Evolutionary conservation across 2,888 invertebrate species (phyloP).

Genomic region (Erannis defoliaria): DNA sequence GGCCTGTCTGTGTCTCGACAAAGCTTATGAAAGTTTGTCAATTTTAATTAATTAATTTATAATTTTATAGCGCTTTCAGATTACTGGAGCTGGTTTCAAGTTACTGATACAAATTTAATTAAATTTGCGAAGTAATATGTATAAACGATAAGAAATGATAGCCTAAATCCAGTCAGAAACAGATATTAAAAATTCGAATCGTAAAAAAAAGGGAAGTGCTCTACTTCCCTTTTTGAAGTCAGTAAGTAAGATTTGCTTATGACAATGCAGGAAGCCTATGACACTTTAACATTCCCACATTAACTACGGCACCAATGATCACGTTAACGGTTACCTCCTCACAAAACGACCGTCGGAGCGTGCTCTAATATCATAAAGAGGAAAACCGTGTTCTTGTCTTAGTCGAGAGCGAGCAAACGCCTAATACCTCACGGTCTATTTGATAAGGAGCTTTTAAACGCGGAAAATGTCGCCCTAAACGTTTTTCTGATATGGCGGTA

Average conservation of each 20-base stretch:
- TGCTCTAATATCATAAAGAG: constrained; percentile 32
- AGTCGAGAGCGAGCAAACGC: constrained; percentile 31
- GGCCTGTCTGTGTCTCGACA: too few relatives aligned
- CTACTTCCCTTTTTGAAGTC: background rate
- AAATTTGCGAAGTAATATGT: too few relatives aligned
- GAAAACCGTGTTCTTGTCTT: constrained; percentile 35
- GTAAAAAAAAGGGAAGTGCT: too few relatives aligned
- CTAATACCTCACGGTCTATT: constrained; percentile 37
- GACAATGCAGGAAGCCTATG: background rate
- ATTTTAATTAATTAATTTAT: too few relatives aligned
- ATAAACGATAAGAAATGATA: too few relatives aligned
- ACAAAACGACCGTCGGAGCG: constrained; percentile 15
- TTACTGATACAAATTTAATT: too few relatives aligned
- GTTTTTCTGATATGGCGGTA: constrained; percentile 15
- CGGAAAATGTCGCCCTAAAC: constrained; percentile 20
- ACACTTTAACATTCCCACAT: background rate
- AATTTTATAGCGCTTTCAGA: too few relatives aligned
- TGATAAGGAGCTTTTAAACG: constrained; percentile 34
- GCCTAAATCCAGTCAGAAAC: too few relatives aligned
- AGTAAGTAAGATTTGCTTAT: too few relatives aligned
- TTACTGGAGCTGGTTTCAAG: too few relatives aligned
- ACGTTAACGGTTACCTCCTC: background rate
- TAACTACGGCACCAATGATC: constrained; percentile 5
- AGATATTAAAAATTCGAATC: too few relatives aligned
- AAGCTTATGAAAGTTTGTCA: too few relatives aligned